Base-by-base conservation (phyloP, 2,888 invertebrate genomes). In the Galeopsomyia nigrocyanea region DNA sequence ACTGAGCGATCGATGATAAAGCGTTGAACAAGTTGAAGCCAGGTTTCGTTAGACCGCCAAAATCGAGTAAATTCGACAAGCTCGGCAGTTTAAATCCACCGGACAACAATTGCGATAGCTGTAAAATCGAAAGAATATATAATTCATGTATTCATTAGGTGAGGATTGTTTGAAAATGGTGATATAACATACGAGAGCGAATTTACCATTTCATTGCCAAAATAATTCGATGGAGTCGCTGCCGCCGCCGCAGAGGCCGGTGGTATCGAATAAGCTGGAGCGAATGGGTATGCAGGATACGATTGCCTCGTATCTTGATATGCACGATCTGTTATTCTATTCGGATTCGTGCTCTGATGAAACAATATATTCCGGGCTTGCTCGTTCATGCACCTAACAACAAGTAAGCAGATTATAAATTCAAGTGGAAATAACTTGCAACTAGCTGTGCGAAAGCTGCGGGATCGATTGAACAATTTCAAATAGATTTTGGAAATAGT, bases 1-100 rank as follows among this genome's bases (percentile, higher is more conserved):
- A 91, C 79, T 89, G 87, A 19, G 91, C 89, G 78, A 92, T 90
- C 75, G 91, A 90, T 78, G 88, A 87, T 75, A 92, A 83, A 16
- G 90, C 90, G 22, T 87, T 86, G 65, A 82, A 80, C 19, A 85
- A 76, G 74, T 80, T 80, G 65, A 77, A 63, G 53, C 80, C 77
- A 51, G 79, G 76, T 73, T 65, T 68, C 2, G 16, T 60, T n/a
- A 73, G 22, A 14, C 68, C 17, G 19, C n/a, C 21, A 9, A 73
- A 71, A 31, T 68, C 26, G 5, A 76, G 63, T 22, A 76, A 68
- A 60, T 71, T 66, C 3, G 68, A 49, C 3, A 75, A 63, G 13
- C 49, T 68, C 10, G 75, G 55, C 0, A 75, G 26, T 5, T 53
- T 57, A n/a, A 72, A 21, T 26, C 49, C 53, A 51, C 68, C 71